Evolutionary conservation across 2,888 invertebrate genomes (phyloP), one percentile per base, ranked within the genome.

Genomic region (Choristoneura rosaceana): DNA sequence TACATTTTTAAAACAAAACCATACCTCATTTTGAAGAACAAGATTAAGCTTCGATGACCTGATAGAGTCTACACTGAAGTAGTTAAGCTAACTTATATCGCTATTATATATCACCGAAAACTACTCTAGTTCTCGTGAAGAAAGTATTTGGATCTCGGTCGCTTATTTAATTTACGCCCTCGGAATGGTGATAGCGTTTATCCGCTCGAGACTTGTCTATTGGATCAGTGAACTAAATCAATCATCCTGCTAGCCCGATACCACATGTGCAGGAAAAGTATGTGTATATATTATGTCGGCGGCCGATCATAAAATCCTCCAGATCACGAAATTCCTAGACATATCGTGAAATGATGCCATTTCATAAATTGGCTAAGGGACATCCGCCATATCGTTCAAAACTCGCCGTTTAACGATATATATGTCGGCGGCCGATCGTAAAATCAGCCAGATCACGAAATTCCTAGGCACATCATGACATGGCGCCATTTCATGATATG

Each of bases 91-190:
- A 38, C 4, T 4, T 50, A 7, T 50, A n/a, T 50, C 50, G 17
- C 52, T 17, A 17, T 17, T 17, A 17, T 9, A 15, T 34, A 14
- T 58, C 41, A 69, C 43, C 33, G 43, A 25, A 34, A 69, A 69
- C 38, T 45, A 25, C 14, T 33, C 34, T 14, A 33, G 34, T 7
- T 25, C 34, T 34, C 7, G 8, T 17, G 4, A 25, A 59, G 33
- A 15, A n/a, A 63, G 47, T 14, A 62, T 15, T 45, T 17, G 45
- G 62, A 71, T 63, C 62, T 71, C 67, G 71, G 67, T 59, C 67
- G 58, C 62, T 71, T 71, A 71, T 71, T 71, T 68, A 59, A 68
- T 71, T 71, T 71, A 58, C 71, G 55, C 67, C 62, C 67, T 58
- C 61, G 66, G 66, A 67, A 71, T 63, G 55, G 67, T 67, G 67